phyloP scores from a whole-genome alignment of 2,888 invertebrate genomes.

The Ypsolopha sequella region DNA sequence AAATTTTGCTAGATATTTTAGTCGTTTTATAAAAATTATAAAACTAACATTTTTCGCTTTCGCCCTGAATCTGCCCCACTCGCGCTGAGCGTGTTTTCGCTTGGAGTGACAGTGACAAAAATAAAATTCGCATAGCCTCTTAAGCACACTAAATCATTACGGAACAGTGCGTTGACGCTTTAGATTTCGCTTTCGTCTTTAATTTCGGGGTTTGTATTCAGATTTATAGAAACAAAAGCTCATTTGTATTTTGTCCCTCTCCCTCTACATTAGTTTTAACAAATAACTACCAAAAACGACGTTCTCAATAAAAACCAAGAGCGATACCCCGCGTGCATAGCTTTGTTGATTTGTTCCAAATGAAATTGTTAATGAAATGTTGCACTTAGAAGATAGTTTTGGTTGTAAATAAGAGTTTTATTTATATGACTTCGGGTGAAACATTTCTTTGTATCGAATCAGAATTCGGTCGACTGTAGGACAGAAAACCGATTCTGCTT shows the following conservation, averaged over 20 bases:
- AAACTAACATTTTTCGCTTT: no score
- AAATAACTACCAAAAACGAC: background rate
- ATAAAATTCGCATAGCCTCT: no score
- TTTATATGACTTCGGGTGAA: background rate
- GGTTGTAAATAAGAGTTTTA: background rate
- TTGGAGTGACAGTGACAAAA: no score
- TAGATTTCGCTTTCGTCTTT: no score
- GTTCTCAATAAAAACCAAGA: background rate
- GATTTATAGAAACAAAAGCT: no score
- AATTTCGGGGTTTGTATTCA: no score
- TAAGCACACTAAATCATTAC: no score
- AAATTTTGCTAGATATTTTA: no score
- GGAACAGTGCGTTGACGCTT: no score
- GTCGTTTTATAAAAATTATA: no score
- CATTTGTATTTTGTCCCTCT: background rate
- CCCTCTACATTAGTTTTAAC: background rate
- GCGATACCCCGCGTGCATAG: background rate
- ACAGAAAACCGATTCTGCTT: background rate
- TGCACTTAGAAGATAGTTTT: background rate
- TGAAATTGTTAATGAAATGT: background rate
- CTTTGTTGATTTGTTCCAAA: background rate
- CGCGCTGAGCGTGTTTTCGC: no score
- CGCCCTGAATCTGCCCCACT: no score
- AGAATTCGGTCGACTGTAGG: background rate
- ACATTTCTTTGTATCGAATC: background rate